Percentiles rank a stretch among this genome's conserved stretches.
These are phyloP conservation scores for Oedothorax gibbosus DNA, from an alignment of 1,140 invertebrate genomes.

Conservation along the genomic window DNA sequence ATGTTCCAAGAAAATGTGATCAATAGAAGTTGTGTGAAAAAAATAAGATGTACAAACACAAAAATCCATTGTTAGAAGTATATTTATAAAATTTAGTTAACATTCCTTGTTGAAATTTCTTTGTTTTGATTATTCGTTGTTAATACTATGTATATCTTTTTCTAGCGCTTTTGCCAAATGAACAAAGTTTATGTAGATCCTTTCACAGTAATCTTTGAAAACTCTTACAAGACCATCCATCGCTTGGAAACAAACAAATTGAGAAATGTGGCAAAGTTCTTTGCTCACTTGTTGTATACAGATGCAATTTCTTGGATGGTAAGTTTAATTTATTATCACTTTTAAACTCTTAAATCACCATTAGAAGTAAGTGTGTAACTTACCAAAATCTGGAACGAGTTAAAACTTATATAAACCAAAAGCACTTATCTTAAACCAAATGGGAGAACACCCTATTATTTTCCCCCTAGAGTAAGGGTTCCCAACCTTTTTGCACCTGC, in stretches of 20 bases:
- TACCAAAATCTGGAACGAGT: no score
- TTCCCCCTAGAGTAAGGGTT: no score
- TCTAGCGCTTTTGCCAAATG: slow-evolving; percentile 90
- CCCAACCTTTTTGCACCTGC: no score
- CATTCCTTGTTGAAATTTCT: not conserved
- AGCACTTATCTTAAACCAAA: no score
- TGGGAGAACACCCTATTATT: no score
- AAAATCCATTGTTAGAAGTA: no score
- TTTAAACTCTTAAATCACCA: not conserved
- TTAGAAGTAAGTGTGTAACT: no score
- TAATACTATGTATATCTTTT: slow-evolving; percentile 61
- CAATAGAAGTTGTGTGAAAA: no score
- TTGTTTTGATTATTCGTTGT: not conserved
- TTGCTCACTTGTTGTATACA: slow-evolving; percentile 95
- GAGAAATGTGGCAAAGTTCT: slow-evolving; percentile 98
- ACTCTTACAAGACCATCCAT: slow-evolving; percentile 90
- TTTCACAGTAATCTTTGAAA: slow-evolving; percentile 95
- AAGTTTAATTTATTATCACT: slow-evolving; percentile 65
- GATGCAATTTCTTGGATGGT: slow-evolving; percentile 95
- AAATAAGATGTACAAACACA: no score
- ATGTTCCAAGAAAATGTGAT: no score
- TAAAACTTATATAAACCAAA: no score
- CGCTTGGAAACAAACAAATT: slow-evolving; percentile 96
- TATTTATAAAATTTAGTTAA: no score
- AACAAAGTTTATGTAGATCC: slow-evolving; percentile 90